These are phyloP conservation scores for Otocyon megalotis DNA, from an alignment of 2,113 vertebrate species.

Conservation along the genomic window DNA sequence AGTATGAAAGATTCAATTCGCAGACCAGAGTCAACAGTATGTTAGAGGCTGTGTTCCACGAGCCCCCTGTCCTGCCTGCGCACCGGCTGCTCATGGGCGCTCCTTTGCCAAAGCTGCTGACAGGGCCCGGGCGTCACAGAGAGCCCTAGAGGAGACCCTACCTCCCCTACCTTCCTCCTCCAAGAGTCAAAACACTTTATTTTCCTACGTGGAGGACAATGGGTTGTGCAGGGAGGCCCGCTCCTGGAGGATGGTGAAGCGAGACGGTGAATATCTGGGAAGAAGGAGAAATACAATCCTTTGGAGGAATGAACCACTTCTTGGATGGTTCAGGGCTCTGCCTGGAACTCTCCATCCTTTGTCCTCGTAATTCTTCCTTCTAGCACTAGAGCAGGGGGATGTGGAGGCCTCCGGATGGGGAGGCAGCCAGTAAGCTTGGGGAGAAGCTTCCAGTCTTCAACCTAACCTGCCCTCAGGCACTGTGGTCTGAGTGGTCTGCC, in stretches of 20 bases:
- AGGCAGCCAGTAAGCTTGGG: not conserved
- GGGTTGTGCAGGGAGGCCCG: not conserved
- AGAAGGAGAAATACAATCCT: not conserved
- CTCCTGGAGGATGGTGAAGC: not conserved
- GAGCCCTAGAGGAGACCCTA: not conserved
- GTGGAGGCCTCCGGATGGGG: rapidly evolving
- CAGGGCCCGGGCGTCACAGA: not conserved
- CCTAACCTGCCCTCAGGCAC: not conserved
- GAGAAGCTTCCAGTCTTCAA: slow-evolving; percentile 17
- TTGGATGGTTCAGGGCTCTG: not conserved
- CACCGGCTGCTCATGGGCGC: not conserved
- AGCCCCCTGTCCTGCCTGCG: not conserved
- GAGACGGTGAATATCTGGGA: slow-evolving; percentile 39
- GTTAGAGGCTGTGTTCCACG: not conserved
- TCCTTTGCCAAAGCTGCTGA: not conserved
- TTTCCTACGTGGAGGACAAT: not conserved
- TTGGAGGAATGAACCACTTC: not conserved
- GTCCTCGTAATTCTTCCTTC: slow-evolving; percentile 29
- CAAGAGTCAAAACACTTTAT: not conserved
- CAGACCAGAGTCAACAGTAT: not conserved
- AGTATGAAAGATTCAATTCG: not conserved
- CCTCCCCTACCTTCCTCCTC: not conserved
- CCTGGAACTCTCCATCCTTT: not conserved
- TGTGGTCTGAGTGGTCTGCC: slow-evolving; percentile 40
- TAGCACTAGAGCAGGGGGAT: not conserved